Evolutionary conservation across 2,888 invertebrate genomes (phyloP).

Genomic region (Pyrgus malvae): DNA sequence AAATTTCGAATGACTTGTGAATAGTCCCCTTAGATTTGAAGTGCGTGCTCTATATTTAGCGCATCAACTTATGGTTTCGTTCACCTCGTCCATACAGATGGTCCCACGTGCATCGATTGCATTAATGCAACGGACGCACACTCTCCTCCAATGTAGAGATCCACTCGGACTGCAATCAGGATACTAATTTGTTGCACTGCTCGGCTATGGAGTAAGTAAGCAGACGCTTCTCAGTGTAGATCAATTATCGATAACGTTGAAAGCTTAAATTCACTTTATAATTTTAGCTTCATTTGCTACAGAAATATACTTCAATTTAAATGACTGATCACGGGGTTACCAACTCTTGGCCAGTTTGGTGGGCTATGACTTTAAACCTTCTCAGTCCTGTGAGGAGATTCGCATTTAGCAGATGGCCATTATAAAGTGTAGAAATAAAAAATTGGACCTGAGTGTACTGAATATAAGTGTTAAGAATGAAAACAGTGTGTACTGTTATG

Average conservation of each 20-base stretch:
- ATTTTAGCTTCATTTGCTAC: too few species aligned
- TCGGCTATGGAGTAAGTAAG: slow-evolving; percentile 18
- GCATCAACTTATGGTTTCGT: slow-evolving; percentile 61
- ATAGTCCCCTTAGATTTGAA: slow-evolving; percentile 31
- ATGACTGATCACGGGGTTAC: too few species aligned
- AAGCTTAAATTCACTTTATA: neutral
- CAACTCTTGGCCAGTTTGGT: too few species aligned
- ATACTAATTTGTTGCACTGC: slow-evolving; percentile 26
- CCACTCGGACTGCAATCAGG: slow-evolving; percentile 35
- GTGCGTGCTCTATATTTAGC: slow-evolving; percentile 67
- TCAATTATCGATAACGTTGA: neutral
- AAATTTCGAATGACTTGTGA: slow-evolving; percentile 8
- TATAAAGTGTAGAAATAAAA: too few species aligned
- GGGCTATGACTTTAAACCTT: too few species aligned
- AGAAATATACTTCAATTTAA: too few species aligned
- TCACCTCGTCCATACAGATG: slow-evolving; percentile 52
- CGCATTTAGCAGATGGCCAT: too few species aligned
- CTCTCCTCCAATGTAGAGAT: slow-evolving; percentile 43
- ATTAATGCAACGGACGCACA: slow-evolving; percentile 28
- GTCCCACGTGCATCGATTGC: slow-evolving; percentile 33
- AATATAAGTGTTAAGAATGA: too few species aligned
- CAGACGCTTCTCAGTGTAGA: neutral
- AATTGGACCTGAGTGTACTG: too few species aligned
- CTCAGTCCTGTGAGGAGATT: too few species aligned
- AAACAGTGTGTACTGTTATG: slow-evolving; percentile 8